Conservation (phyloP, 2,797 vertebrate genomes). For the Pempheris klunzingeri region DNA sequence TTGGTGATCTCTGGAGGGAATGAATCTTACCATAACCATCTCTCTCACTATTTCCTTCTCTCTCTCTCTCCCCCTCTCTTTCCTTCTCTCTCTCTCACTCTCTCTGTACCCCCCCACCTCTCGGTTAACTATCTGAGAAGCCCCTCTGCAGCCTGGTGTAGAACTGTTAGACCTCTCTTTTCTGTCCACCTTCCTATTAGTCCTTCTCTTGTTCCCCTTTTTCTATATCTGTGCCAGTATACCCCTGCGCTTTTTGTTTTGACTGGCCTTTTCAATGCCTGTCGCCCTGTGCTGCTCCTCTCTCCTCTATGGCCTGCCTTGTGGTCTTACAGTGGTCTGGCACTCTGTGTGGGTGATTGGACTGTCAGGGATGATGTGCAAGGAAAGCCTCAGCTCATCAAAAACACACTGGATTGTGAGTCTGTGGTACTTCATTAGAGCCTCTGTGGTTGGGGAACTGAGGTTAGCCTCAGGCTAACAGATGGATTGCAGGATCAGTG, state of each 20-base stretch:
- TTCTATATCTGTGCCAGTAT: slow-evolving; percentile 37
- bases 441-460: slow-evolving; percentile 60
- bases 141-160: slow-evolving; percentile 21
- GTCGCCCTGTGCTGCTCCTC: slow-evolving; percentile 32
- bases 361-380: slow-evolving; percentile 74
- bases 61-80: slow-evolving; percentile 28
- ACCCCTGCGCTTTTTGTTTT: slow-evolving; percentile 61
- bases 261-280: slow-evolving; percentile 61
- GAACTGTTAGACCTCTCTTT: slow-evolving; percentile 17
- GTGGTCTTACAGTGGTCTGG: slow-evolving; percentile 74
- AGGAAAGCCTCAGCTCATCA: slow-evolving; percentile 74
- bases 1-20: slow-evolving; percentile 82
- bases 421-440: slow-evolving; percentile 74
- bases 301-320: slow-evolving; percentile 42
- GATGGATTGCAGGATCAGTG: slow-evolving; percentile 71
- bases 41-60: slow-evolving; percentile 29
- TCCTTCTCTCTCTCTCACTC: slow-evolving; percentile 22
- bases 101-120: slow-evolving; percentile 11
- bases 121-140: slow-evolving; percentile 49
- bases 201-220: slow-evolving; percentile 12
- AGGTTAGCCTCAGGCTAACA: slow-evolving; percentile 71
- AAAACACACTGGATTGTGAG: slow-evolving; percentile 59
- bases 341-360: slow-evolving; percentile 73
- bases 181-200: background rate
- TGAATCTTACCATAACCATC: slow-evolving; percentile 76